These are phyloP conservation scores for Hippocampus comes DNA, from an alignment of 2,113 vertebrate species.

Conservation along the genomic window DNA sequence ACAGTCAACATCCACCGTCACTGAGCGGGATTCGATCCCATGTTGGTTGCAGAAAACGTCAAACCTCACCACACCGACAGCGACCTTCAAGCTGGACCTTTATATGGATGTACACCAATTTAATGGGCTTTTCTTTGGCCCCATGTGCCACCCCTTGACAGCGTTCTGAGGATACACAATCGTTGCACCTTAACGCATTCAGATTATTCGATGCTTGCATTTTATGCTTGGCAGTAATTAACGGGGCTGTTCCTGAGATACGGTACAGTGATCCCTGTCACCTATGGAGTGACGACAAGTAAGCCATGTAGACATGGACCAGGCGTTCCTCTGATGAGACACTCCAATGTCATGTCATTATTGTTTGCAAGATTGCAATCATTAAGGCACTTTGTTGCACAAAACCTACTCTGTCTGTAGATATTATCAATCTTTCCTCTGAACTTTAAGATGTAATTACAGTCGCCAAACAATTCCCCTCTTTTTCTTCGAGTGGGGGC, in stretches of 20 bases:
- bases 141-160: neutral
- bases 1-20: neutral
- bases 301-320: neutral
- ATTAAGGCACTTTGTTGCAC: slow-evolving; percentile 2
- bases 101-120: neutral
- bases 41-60: neutral
- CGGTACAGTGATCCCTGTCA: neutral
- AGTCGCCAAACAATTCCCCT: slow-evolving; percentile 9
- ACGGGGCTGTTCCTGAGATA: neutral
- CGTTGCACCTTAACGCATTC: neutral
- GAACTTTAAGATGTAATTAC: slow-evolving; percentile 36
- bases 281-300: too few species aligned
- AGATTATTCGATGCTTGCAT: neutral
- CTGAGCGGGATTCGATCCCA: neutral
- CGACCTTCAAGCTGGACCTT: neutral
- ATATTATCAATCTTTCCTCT: slow-evolving; percentile 6
- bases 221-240: neutral
- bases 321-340: neutral
- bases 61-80: neutral
- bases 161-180: neutral
- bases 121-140: neutral
- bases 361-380: neutral
- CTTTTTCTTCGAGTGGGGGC: slow-evolving; percentile 18
- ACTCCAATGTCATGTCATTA: neutral
- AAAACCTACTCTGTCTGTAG: slow-evolving; percentile 6